Conservation (phyloP, 2,888 invertebrate species). For the Phytoseiulus persimilis region DNA sequence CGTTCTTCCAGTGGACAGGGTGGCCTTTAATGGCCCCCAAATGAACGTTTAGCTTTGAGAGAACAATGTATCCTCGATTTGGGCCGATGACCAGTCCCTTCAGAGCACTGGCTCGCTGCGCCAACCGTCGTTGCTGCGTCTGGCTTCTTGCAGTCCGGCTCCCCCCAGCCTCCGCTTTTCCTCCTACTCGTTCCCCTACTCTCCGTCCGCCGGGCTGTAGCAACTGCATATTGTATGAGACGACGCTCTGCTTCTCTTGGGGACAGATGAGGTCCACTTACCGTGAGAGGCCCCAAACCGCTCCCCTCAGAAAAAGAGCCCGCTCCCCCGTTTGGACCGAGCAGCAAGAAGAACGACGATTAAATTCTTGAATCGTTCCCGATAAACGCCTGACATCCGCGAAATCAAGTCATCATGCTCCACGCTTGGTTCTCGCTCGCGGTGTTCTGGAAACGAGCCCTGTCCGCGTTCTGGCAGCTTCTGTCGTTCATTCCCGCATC, state of each 20-base stretch:
- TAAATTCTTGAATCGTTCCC: not conserved
- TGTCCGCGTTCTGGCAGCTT: too few species aligned
- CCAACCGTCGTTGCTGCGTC: not conserved
- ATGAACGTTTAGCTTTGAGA: not conserved
- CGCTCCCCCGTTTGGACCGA: not conserved
- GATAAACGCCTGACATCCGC: not conserved
- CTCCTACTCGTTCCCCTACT: not conserved
- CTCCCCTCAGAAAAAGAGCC: not conserved
- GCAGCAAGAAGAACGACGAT: not conserved
- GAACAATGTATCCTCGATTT: slow-evolving; percentile 5
- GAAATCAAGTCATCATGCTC: not conserved
- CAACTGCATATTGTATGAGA: not conserved
- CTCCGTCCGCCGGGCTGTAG: not conserved
- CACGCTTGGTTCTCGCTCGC: too few species aligned
- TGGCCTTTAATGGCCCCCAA: not conserved
- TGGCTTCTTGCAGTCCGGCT: not conserved
- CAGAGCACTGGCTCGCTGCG: too few species aligned
- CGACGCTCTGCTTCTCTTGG: not conserved
- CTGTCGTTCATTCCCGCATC: too few species aligned
- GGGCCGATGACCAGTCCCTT: not conserved
- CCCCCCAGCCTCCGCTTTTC: not conserved
- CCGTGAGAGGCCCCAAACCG: not conserved
- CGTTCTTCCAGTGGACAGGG: not conserved
- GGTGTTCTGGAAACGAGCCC: too few species aligned
- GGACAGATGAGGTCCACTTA: not conserved